Evolutionary conservation across 2,797 vertebrate species (phyloP).

Genomic region (Psittacula echo): DNA sequence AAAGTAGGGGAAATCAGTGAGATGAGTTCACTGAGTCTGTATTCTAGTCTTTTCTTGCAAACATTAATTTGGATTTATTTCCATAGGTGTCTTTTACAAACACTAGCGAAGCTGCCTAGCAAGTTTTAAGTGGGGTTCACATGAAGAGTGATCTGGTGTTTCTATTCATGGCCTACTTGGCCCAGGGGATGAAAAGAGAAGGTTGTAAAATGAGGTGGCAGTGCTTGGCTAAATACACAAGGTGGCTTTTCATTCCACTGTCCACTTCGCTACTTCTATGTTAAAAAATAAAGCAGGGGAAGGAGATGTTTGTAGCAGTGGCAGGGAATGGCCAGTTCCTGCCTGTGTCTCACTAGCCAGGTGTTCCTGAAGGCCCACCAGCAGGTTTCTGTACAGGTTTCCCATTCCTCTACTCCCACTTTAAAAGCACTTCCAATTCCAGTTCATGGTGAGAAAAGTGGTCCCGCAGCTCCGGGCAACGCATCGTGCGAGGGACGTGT

Average conservation of each 20-base stretch:
- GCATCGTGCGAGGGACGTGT: background rate
- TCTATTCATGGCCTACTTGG: background rate
- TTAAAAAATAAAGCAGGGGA: background rate
- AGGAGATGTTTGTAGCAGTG: background rate
- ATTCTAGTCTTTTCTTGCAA: background rate
- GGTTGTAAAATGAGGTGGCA: background rate
- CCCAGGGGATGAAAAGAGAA: background rate
- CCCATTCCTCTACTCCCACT: background rate
- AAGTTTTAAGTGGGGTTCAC: background rate
- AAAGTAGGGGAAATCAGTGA: background rate
- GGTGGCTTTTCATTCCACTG: background rate
- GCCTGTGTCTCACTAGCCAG: background rate
- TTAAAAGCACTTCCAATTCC: background rate
- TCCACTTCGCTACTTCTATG: background rate
- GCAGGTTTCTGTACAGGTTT: background rate
- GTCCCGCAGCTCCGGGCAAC: rapidly evolving
- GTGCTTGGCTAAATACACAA: background rate
- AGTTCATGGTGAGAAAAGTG: background rate
- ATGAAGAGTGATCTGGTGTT: background rate
- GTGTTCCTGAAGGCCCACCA: background rate
- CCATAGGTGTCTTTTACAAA: background rate
- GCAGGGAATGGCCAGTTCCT: background rate
- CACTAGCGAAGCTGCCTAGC: background rate
- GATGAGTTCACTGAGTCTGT: background rate
- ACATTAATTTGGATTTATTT: background rate